These are phyloP conservation scores for Henricia sp. DNA, from an alignment of 53 echinoderm and acorn worm species.

Conservation along the genomic window DNA sequence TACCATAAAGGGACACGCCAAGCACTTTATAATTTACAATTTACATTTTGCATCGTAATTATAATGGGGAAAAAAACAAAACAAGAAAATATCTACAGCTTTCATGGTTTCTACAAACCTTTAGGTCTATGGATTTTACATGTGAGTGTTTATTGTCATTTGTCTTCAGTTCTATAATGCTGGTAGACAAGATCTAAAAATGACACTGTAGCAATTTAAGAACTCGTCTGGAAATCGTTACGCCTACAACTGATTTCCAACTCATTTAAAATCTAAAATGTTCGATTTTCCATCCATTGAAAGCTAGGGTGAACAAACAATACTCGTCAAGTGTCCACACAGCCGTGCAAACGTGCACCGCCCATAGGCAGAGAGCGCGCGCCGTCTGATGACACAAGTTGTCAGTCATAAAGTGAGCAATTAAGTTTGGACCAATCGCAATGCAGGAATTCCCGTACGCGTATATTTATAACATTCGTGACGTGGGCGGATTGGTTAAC, in stretches of 20 bases:
- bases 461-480: neutral
- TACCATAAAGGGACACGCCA: too few relatives aligned
- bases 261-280: neutral
- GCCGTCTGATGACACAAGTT: neutral
- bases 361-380: neutral
- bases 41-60: too few relatives aligned
- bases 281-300: neutral
- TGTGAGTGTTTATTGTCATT: too few relatives aligned
- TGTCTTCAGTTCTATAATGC: too few relatives aligned
- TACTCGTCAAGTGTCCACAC: neutral
- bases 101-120: too few relatives aligned
- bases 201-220: neutral
- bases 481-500: conserved; percentile 37
- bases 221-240: neutral
- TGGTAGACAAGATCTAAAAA: too few relatives aligned
- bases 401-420: conserved; percentile 51
- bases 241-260: neutral
- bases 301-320: neutral
- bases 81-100: too few relatives aligned
- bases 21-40: too few relatives aligned
- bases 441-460: neutral
- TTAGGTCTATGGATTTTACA: too few relatives aligned
- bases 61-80: too few relatives aligned
- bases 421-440: conserved; percentile 50
- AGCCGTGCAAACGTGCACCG: neutral